These are phyloP conservation scores for Diplazon laetatorius DNA, from an alignment of 2,888 invertebrate species.

Conservation along the genomic window DNA sequence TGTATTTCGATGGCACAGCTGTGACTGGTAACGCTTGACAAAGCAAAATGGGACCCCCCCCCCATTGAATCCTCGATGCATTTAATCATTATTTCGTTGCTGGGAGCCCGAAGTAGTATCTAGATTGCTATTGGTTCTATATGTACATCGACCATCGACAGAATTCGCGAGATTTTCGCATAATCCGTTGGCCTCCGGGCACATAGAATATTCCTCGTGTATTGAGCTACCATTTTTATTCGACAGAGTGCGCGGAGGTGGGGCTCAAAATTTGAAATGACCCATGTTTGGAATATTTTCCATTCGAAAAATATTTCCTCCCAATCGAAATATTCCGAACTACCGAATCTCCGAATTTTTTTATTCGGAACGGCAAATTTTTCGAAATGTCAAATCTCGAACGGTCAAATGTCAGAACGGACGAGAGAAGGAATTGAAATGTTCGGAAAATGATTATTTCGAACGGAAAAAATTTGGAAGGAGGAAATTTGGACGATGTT, in stretches of 20 bases:
- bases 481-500: too few species aligned
- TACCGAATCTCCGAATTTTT: too few species aligned
- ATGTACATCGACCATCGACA: slow-evolving; percentile 38
- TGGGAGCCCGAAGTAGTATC: not conserved
- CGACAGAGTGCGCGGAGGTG: too few species aligned
- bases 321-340: too few species aligned
- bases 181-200: slow-evolving; percentile 22
- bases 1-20: slow-evolving; percentile 23
- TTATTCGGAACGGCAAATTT: too few species aligned
- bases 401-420: too few species aligned
- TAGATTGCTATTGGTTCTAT: not conserved
- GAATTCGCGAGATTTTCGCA: slow-evolving; percentile 16
- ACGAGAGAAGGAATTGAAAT: too few species aligned
- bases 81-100: slow-evolving; percentile 53
- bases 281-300: too few species aligned
- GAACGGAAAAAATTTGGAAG: too few species aligned
- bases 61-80: slow-evolving; percentile 50
- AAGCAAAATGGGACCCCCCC: slow-evolving; percentile 43
- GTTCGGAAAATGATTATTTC: too few species aligned
- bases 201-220: not conserved
- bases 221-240: not conserved
- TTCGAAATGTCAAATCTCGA: too few species aligned
- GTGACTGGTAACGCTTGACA: slow-evolving; percentile 36
- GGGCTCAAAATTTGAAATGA: not conserved
- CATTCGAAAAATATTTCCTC: too few species aligned